Conservation (phyloP, 2,797 vertebrate genomes). For the Rhyacichthys aspro region DNA sequence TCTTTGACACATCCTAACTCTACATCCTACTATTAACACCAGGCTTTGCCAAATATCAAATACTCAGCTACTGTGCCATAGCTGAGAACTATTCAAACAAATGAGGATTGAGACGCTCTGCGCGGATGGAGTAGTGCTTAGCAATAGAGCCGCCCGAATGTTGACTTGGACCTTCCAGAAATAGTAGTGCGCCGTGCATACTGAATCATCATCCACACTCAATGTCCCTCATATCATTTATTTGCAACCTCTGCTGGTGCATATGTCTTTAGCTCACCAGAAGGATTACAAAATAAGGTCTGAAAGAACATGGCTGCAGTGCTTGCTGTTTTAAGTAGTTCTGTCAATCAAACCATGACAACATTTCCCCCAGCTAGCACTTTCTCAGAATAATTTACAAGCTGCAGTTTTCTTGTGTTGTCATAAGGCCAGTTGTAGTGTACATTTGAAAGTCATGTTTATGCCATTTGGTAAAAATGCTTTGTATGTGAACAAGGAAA, state of each 20-base stretch:
- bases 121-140: constrained; percentile 48
- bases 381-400: constrained; percentile 79
- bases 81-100: constrained; percentile 69
- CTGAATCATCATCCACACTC: constrained; percentile 44
- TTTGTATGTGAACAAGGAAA: constrained; percentile 59
- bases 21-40: constrained; percentile 72
- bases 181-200: constrained; percentile 34
- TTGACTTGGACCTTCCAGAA: constrained; percentile 57
- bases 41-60: constrained; percentile 68
- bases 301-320: constrained; percentile 68
- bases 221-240: constrained; percentile 27
- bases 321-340: constrained; percentile 74
- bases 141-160: constrained; percentile 52
- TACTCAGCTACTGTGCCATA: constrained; percentile 55
- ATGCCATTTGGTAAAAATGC: constrained; percentile 66
- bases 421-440: constrained; percentile 45
- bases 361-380: constrained; percentile 69
- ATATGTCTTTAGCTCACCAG: constrained; percentile 54
- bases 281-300: constrained; percentile 64
- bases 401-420: constrained; percentile 65
- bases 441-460: constrained; percentile 59
- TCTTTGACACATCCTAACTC: constrained; percentile 73
- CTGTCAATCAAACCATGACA: constrained; percentile 77
- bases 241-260: constrained; percentile 43
- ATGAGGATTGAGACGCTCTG: constrained; percentile 58